These are phyloP conservation scores for Polydrusus cervinus DNA, from an alignment of 2,888 invertebrate genomes.

Conservation along the genomic window DNA sequence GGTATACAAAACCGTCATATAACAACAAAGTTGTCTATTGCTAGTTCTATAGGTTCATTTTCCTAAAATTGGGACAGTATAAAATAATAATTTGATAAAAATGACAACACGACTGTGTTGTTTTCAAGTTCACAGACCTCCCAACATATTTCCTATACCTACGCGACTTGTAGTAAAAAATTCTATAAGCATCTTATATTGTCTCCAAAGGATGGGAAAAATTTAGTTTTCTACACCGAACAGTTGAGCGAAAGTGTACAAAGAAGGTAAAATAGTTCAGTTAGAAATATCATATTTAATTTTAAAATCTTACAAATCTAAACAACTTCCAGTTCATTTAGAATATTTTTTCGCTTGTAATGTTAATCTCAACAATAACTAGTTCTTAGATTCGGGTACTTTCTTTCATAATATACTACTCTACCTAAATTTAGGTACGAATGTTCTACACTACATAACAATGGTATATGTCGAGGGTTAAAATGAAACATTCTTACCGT, in stretches of 20 bases:
- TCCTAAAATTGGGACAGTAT: no score
- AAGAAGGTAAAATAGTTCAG: background rate
- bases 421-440: background rate
- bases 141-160: background rate
- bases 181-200: constrained; percentile 16
- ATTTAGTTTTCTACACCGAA: background rate
- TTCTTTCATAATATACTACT: constrained; percentile 7
- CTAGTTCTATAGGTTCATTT: no score
- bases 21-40: no score
- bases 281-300: constrained; percentile 14
- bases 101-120: no score
- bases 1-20: no score
- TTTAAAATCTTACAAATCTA: constrained; percentile 32
- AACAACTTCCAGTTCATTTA: constrained; percentile 18
- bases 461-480: constrained; percentile 30
- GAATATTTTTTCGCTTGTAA: constrained; percentile 17
- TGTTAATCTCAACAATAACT: constrained; percentile 32
- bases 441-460: constrained; percentile 35
- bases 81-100: no score
- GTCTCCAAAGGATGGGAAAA: constrained; percentile 36
- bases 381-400: constrained; percentile 12
- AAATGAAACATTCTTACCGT: constrained; percentile 10
- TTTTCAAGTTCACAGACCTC: background rate
- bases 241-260: constrained; percentile 10
- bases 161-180: background rate